Conservation (phyloP, 2,888 invertebrate species). For the Microctonus brassicae region DNA sequence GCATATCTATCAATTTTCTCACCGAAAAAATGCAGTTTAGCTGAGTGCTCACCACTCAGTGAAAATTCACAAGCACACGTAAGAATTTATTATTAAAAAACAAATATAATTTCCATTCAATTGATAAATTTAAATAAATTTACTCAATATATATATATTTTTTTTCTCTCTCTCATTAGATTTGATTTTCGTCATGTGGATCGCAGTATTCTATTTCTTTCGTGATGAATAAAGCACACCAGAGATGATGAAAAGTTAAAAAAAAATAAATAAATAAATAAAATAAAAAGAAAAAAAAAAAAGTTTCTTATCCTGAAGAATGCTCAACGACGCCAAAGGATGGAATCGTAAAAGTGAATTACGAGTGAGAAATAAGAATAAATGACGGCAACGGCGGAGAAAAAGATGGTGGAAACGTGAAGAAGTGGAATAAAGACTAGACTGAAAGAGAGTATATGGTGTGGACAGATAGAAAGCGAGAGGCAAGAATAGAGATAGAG, state of each 20-base stretch:
- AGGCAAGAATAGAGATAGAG: no score
- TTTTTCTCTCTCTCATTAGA: not conserved
- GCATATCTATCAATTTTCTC: conserved; percentile 66
- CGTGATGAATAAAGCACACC: not conserved
- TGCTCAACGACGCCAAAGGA: conserved; percentile 10
- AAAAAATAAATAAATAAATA: not conserved
- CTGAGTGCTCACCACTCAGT: conserved; percentile 29
- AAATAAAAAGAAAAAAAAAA: not conserved
- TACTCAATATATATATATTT: not conserved
- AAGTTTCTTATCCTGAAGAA: conserved; percentile 8
- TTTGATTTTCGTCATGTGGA: conserved; percentile 15
- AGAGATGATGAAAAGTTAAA: not conserved
- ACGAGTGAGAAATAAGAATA: conserved; percentile 19
- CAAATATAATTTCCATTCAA: not conserved
- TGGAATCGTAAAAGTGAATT: conserved; percentile 21
- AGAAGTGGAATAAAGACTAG: not conserved
- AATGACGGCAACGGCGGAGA: not conserved
- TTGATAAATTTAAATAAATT: not conserved
- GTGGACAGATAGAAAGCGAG: no score
- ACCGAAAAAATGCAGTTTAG: conserved; percentile 5
- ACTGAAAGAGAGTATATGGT: not conserved
- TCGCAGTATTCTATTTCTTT: not conserved
- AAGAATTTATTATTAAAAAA: not conserved
- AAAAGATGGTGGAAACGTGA: not conserved
- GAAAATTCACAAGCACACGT: conserved; percentile 42